These are phyloP conservation scores for Oceanites oceanicus DNA, from an alignment of 2,113 vertebrate genomes.

Conservation along the genomic window DNA sequence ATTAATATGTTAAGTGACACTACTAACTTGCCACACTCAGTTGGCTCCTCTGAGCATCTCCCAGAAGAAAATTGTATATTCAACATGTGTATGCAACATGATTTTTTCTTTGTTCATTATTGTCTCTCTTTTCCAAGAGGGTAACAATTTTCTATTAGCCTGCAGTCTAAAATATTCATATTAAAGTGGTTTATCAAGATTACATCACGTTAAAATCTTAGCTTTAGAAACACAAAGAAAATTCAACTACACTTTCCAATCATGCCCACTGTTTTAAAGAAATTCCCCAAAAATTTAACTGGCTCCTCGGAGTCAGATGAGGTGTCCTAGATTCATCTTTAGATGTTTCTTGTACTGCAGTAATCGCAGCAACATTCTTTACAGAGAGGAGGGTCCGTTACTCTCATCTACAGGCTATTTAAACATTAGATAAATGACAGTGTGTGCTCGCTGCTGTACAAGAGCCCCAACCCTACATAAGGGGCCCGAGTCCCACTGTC, in stretches of 20 bases:
- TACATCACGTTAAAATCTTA: background rate
- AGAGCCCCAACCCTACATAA: rapidly evolving
- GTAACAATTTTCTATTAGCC: background rate
- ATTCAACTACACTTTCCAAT: background rate
- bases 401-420: background rate
- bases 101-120: background rate
- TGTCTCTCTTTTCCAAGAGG: background rate
- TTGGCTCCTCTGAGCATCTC: background rate
- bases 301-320: background rate
- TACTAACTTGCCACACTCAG: background rate
- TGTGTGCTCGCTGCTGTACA: rapidly evolving
- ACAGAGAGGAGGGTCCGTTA: background rate
- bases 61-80: background rate
- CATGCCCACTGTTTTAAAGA: background rate
- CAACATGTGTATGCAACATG: background rate
- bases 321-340: background rate
- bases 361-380: background rate
- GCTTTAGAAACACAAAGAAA: background rate
- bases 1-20: background rate
- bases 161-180: background rate
- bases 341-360: background rate
- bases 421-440: background rate
- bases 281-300: background rate
- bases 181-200: background rate
- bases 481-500: background rate